These are phyloP conservation scores for Zaprionus nigranus DNA, from an alignment of 1,140 invertebrate species.

Conservation along the genomic window DNA sequence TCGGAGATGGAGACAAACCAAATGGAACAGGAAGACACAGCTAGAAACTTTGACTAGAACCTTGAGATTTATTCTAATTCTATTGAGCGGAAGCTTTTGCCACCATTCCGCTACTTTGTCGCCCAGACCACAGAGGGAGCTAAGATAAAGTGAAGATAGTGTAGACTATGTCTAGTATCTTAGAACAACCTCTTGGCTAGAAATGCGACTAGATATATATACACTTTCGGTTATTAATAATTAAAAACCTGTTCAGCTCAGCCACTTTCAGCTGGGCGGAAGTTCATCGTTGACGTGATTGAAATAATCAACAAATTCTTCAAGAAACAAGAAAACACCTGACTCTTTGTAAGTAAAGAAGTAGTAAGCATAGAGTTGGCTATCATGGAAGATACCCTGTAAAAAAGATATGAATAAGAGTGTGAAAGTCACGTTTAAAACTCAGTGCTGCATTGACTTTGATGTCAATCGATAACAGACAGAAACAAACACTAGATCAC, in stretches of 20 bases:
- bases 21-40: constrained; percentile 20
- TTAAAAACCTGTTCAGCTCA: constrained; percentile 4
- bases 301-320: constrained; percentile 6
- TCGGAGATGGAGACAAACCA: constrained; percentile 4
- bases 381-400: too few species aligned
- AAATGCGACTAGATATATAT: background rate
- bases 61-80: constrained; percentile 3
- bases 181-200: too few species aligned
- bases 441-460: background rate
- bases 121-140: constrained; percentile 1
- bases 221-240: constrained; percentile 5
- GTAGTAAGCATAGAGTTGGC: too few species aligned
- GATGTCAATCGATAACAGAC: too few species aligned
- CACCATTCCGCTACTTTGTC: constrained; percentile 29
- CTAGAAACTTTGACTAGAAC: background rate
- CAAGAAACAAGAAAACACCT: background rate
- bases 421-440: background rate
- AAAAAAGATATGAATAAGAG: background rate
- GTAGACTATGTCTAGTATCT: background rate
- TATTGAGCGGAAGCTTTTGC: constrained; percentile 38
- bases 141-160: background rate
- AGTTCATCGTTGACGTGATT: constrained; percentile 11
- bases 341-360: background rate
- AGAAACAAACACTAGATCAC: too few species aligned
- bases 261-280: background rate